Base-by-base conservation (phyloP, 2,797 vertebrate genomes). In the Lepus oiostolus region DNA sequence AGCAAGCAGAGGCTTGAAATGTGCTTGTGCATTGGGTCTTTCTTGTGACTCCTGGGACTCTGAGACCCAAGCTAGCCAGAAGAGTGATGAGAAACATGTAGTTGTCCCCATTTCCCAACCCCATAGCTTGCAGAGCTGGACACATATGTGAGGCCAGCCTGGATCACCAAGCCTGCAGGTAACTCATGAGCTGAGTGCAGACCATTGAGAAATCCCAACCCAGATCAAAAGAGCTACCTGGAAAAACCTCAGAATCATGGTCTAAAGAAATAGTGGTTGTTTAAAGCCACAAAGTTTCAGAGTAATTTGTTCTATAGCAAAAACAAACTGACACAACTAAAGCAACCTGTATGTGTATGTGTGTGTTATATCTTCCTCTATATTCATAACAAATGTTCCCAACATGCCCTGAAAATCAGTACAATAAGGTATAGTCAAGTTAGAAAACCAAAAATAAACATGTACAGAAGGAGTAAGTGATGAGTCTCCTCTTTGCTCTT, bases 141-240 rank as follows among this genome's bases (percentile, higher is more conserved):
- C 60, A 79, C 11, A 5, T 60, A 74, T 70, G 1, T 75, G 12
- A 92, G 71, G 32, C 30, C 38, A 10, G 71, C 52, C 30, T 54
- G 79, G 71, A 42, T 85, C 38, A 77, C 24, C 52, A 10, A 85
- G 60, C 35, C 42, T 91, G 75, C 87, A 50, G 5, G 52, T 71
- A 88, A 85, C 60, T 96, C 70, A 77, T 75, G 76, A 60, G 1
- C 7, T 95, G 28, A 52, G 67, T 81, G 5, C 4, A 90, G 67
- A 35, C 30, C 91, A 89, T 88, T 86, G 71, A 75, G 42, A 84
- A 95, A 81, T 85, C 63, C 86, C 42, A 96, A 67, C 70, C 28
- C 12, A 90, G 12, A 70, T 47, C 28, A 16, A 67, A 90, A 93
- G 60, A 93, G 75, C 38, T 93, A 65, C 35, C 71, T 88, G n/a